A percentile compares a stretch with the other conserved stretches of the same genome.
Conservation (phyloP, 2,113 vertebrate species). For the Tachuris rubrigastra region DNA sequence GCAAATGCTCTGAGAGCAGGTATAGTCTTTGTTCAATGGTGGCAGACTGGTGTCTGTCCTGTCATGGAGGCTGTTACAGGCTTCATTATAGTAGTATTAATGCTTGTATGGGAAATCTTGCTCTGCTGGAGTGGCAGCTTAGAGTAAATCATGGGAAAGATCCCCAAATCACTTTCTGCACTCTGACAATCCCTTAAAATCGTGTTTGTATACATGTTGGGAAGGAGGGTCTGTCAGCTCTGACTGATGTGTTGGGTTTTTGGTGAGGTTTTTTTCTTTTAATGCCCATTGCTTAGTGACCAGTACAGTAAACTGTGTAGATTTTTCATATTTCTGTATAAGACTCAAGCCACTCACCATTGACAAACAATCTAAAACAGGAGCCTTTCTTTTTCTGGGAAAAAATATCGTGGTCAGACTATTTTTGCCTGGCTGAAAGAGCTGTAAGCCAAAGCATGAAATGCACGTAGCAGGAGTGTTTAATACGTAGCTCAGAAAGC, state of each 20-base stretch:
- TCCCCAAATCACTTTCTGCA: background rate
- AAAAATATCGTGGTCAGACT: background rate
- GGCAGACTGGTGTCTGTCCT: background rate
- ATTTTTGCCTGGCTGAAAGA: background rate
- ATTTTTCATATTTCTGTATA: background rate
- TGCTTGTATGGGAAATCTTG: background rate
- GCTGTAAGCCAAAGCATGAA: background rate
- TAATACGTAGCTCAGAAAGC: background rate
- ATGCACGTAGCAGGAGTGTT: rapidly evolving
- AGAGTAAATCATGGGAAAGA: background rate
- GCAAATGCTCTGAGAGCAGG: background rate
- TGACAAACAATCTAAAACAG: background rate
- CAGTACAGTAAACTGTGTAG: background rate
- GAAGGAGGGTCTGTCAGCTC: background rate
- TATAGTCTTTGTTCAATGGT: background rate
- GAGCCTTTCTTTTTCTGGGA: background rate
- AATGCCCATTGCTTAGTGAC: background rate
- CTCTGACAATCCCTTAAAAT: background rate
- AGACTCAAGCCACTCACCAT: background rate
- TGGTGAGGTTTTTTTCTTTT: background rate
- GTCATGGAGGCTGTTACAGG: background rate
- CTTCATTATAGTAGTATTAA: background rate
- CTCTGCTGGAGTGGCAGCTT: background rate
- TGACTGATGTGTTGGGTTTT: rapidly evolving
- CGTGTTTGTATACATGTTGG: rapidly evolving